A percentile compares a stretch with the other conserved stretches of the same genome.
phyloP scores from a whole-genome alignment of 2,797 vertebrate species.

The Fratercula arctica region DNA sequence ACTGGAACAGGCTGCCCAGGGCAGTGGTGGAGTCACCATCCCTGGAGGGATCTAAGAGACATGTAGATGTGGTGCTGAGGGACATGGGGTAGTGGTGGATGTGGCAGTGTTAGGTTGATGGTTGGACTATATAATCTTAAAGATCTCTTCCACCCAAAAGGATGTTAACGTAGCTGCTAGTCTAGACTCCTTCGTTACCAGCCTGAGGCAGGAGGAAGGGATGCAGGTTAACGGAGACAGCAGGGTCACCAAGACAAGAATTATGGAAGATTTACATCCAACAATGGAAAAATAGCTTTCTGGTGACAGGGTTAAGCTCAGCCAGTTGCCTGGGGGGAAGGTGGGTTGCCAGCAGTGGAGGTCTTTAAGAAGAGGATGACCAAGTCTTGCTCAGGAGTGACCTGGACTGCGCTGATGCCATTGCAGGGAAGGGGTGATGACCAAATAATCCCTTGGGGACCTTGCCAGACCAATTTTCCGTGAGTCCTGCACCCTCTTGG shows the following conservation, averaged over 20 bases:
- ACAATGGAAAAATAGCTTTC: neutral
- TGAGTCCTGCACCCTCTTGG: neutral
- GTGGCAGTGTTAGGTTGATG: no score
- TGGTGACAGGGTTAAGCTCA: neutral
- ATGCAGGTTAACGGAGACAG: neutral
- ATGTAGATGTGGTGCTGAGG: no score
- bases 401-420: neutral
- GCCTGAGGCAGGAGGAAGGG: neutral
- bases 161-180: neutral
- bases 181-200: neutral
- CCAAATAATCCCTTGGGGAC: neutral
- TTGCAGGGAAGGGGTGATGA: neutral
- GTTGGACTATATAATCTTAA: no score
- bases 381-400: neutral
- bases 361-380: neutral
- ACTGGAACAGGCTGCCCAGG: no score
- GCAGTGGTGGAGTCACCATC: no score
- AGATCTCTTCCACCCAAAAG: no score
- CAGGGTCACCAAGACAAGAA: neutral
- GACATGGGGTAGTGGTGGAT: no score
- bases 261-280: neutral
- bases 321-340: accelerated
- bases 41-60: no score
- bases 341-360: neutral
- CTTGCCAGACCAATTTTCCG: neutral